phyloP scores from a whole-genome alignment of 2,888 invertebrate genomes.

The Aleiodes testaceus region DNA sequence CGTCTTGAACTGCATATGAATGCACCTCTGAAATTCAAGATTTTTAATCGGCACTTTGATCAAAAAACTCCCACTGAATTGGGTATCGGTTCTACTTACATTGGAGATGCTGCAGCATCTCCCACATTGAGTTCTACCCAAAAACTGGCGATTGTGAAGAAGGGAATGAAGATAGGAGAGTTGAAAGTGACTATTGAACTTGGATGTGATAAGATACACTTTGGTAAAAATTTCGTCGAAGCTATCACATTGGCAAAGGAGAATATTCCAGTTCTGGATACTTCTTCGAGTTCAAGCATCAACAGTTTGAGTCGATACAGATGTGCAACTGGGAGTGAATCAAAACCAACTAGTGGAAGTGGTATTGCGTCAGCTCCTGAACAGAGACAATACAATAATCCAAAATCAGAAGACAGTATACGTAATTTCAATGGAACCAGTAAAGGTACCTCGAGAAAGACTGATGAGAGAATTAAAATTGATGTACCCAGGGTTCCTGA shows the following conservation, averaged over 20 bases:
- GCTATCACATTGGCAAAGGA: conserved; percentile 62
- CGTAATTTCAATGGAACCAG: conserved; percentile 29
- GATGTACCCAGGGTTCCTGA: conserved; percentile 43
- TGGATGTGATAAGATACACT: conserved; percentile 74
- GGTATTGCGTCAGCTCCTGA: conserved; percentile 55
- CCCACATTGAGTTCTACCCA: conserved; percentile 69
- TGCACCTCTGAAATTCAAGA: conserved; percentile 70
- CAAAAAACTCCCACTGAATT: conserved; percentile 72
- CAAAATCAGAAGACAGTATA: conserved; percentile 46
- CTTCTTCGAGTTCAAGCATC: conserved; percentile 42
- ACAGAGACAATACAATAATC: conserved; percentile 49
- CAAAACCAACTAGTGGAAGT: conserved; percentile 55
- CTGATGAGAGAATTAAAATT: conserved; percentile 54
- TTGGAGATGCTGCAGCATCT: conserved; percentile 66
- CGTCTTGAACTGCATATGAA: conserved; percentile 63
- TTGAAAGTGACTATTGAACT: conserved; percentile 73
- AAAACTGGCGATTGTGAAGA: conserved; percentile 70
- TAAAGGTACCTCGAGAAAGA: conserved; percentile 46
- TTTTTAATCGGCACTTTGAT: conserved; percentile 72
- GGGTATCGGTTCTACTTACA: conserved; percentile 71
- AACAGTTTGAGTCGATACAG: conserved; percentile 51
- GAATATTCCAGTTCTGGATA: conserved; percentile 62
- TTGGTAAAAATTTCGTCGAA: conserved; percentile 74
- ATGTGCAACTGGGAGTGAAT: conserved; percentile 59
- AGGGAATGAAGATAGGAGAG: conserved; percentile 73